Percentiles rank a stretch among this genome's conserved stretches.
Evolutionary conservation across 2,888 invertebrate species (phyloP).

Genomic region (Eupithecia subfuscata): DNA sequence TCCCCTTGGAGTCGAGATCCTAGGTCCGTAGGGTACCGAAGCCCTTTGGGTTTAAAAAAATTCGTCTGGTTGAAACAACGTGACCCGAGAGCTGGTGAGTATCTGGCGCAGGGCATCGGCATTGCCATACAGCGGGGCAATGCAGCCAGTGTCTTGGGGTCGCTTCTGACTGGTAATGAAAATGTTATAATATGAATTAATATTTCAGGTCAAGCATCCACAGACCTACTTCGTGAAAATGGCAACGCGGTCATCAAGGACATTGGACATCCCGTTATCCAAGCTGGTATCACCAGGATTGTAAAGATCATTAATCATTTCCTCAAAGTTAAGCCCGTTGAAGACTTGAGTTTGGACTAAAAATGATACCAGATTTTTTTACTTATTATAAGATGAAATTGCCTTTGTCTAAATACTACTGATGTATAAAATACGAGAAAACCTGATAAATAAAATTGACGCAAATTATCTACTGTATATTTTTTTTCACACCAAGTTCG

Average conservation of each 20-base stretch:
- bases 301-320: conserved; percentile 44
- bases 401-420: neutral
- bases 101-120: too few species aligned
- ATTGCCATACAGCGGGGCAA: too few species aligned
- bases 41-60: too few species aligned
- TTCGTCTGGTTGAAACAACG: too few species aligned
- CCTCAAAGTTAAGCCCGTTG: conserved; percentile 47
- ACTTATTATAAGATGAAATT: too few species aligned
- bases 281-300: conserved; percentile 41
- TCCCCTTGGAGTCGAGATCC: too few species aligned
- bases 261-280: conserved; percentile 54
- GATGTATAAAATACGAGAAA: neutral
- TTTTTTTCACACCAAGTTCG: neutral
- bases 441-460: neutral
- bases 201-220: conserved; percentile 47
- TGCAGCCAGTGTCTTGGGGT: too few species aligned
- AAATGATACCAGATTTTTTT: too few species aligned
- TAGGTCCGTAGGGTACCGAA: too few species aligned
- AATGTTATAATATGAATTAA: neutral
- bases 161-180: too few species aligned
- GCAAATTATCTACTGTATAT: neutral
- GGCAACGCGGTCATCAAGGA: conserved; percentile 59
- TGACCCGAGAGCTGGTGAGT: too few species aligned
- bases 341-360: conserved; percentile 50
- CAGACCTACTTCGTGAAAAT: conserved; percentile 49